Conservation (phyloP, 2,113 vertebrate genomes). For the Dipodomys ordii region DNA sequence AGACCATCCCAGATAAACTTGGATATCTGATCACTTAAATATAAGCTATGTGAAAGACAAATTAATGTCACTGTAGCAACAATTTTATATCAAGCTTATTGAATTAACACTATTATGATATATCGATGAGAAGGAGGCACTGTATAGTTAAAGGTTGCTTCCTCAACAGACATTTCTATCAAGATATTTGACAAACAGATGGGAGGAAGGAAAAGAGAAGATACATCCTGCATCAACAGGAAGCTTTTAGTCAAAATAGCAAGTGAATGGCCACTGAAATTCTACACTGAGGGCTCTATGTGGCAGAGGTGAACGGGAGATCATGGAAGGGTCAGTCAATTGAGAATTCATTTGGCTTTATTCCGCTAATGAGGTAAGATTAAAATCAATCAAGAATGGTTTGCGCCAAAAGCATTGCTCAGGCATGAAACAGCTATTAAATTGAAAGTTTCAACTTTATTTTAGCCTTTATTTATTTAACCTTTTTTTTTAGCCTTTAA, state of each 20-base stretch:
- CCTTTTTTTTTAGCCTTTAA: background rate
- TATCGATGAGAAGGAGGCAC: background rate
- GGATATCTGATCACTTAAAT: background rate
- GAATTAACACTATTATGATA: background rate
- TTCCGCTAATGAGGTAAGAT: background rate
- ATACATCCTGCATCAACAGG: no score
- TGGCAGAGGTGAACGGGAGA: background rate
- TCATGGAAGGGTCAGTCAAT: background rate
- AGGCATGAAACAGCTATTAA: constrained; percentile 2
- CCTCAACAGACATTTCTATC: background rate
- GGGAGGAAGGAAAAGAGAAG: no score
- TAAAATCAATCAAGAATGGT: constrained; percentile 28
- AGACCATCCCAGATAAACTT: background rate
- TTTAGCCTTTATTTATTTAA: no score
- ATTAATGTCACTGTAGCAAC: background rate
- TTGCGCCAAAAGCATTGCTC: background rate
- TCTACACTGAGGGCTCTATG: background rate
- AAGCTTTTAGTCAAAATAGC: background rate
- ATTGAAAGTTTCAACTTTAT: background rate
- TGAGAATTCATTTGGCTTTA: background rate
- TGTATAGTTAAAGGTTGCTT: background rate
- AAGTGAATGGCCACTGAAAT: background rate
- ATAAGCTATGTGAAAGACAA: constrained; percentile 26
- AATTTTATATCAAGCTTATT: background rate
- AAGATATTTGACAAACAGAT: no score